Percentiles rank a stretch among this genome's conserved stretches.
Conservation (phyloP, 2,888 invertebrate species). For the Ctenicera cuprea region DNA sequence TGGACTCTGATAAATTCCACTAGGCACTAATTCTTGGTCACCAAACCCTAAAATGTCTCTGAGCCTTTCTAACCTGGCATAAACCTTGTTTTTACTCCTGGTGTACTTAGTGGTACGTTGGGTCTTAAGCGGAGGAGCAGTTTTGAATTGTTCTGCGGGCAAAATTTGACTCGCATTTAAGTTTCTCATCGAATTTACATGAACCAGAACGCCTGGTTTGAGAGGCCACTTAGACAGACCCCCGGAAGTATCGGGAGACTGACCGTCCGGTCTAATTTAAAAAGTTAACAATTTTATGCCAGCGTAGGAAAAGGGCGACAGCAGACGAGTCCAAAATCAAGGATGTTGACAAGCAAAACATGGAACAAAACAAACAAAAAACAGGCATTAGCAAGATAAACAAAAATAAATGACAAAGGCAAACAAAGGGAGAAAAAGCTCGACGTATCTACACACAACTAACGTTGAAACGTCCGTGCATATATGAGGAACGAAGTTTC, state of each 20-base stretch:
- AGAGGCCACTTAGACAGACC: slow-evolving; percentile 85
- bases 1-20: slow-evolving; percentile 72
- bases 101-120: slow-evolving; percentile 62
- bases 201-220: slow-evolving; percentile 91
- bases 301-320: slow-evolving; percentile 37
- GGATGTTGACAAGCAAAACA: slow-evolving; percentile 61
- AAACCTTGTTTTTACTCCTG: slow-evolving; percentile 67
- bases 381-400: slow-evolving; percentile 57
- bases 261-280: slow-evolving; percentile 73
- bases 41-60: slow-evolving; percentile 67
- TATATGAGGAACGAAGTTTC: slow-evolving; percentile 33
- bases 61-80: slow-evolving; percentile 68
- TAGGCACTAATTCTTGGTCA: slow-evolving; percentile 69
- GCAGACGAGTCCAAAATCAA: slow-evolving; percentile 51
- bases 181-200: slow-evolving; percentile 86
- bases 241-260: slow-evolving; percentile 66
- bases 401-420: slow-evolving; percentile 51
- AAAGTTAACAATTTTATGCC: slow-evolving; percentile 54
- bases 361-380: slow-evolving; percentile 61
- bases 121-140: slow-evolving; percentile 60
- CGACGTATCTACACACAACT: slow-evolving; percentile 40
- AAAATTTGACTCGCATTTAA: slow-evolving; percentile 69
- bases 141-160: slow-evolving; percentile 62
- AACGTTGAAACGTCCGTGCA: slow-evolving; percentile 35
- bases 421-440: slow-evolving; percentile 51